Conservation (phyloP, 1,140 invertebrate genomes). For the Cylas formicarius region DNA sequence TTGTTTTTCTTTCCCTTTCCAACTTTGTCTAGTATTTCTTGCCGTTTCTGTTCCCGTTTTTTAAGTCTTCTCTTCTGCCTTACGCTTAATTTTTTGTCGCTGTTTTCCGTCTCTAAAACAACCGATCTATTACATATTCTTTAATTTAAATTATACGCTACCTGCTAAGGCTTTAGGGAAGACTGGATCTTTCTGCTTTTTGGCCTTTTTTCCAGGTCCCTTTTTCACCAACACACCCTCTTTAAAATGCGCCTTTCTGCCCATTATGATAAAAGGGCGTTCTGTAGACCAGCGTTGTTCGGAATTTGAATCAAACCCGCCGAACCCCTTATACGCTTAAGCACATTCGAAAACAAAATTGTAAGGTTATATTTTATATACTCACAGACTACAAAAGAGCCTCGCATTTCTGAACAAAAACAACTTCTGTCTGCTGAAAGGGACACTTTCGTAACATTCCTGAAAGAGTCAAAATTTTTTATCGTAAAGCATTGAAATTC, state of each 20-base stretch:
- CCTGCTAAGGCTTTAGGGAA: slow-evolving; percentile 55
- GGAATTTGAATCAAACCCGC: too few relatives aligned
- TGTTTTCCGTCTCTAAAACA: slow-evolving; percentile 28
- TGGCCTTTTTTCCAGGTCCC: slow-evolving; percentile 76
- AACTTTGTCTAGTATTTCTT: slow-evolving; percentile 44
- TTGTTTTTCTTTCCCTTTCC: slow-evolving; percentile 23
- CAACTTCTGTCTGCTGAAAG: too few relatives aligned
- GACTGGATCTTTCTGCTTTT: slow-evolving; percentile 72
- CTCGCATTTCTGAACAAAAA: too few relatives aligned
- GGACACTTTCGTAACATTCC: too few relatives aligned
- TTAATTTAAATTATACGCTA: slow-evolving; percentile 4
- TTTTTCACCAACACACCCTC: slow-evolving; percentile 61
- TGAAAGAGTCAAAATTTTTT: too few relatives aligned
- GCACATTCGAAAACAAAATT: too few relatives aligned
- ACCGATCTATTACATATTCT: not conserved
- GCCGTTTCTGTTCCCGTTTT: slow-evolving; percentile 54
- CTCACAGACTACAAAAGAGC: too few relatives aligned
- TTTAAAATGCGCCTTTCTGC: slow-evolving; percentile 76
- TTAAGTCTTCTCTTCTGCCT: slow-evolving; percentile 59
- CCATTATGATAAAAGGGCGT: too few relatives aligned
- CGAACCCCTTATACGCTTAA: too few relatives aligned
- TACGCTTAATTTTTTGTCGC: slow-evolving; percentile 55
- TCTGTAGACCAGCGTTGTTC: too few relatives aligned
- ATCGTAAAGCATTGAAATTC: too few relatives aligned
- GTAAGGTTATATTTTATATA: too few relatives aligned